Conservation (phyloP, 2,888 invertebrate genomes). For the Lasioglossum oenotherae region DNA sequence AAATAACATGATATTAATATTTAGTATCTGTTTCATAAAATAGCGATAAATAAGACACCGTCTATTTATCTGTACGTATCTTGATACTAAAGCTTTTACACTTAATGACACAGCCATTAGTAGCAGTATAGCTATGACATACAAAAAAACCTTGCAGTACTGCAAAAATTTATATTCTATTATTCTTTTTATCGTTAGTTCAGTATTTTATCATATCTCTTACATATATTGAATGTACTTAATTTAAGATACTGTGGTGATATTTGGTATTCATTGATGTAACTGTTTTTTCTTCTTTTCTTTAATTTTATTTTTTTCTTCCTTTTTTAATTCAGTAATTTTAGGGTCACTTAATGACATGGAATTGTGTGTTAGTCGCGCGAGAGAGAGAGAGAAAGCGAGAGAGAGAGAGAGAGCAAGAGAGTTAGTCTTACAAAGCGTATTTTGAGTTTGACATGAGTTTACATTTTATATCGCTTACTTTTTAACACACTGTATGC, state of each 20-base stretch:
- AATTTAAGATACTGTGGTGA: conserved; percentile 81
- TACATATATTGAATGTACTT: conserved; percentile 80
- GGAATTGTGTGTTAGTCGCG: conserved; percentile 70
- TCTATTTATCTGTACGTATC: conserved; percentile 81
- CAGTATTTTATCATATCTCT: conserved; percentile 82
- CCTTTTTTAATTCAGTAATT: conserved; percentile 56
- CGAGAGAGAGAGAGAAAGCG: not conserved
- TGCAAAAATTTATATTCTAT: conserved; percentile 66
- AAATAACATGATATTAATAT: conserved; percentile 73
- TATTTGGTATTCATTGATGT: conserved; percentile 75
- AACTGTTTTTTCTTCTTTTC: conserved; percentile 58
- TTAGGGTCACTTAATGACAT: conserved; percentile 68
- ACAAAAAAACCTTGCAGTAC: conserved; percentile 53
- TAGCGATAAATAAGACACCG: conserved; percentile 79
- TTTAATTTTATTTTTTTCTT: conserved; percentile 51
- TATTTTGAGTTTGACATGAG: conserved; percentile 56
- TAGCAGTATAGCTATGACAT: conserved; percentile 70
- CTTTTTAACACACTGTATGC: conserved; percentile 81
- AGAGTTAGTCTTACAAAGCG: conserved; percentile 46
- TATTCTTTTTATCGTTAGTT: conserved; percentile 77
- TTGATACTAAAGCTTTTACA: conserved; percentile 83
- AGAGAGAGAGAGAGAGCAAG: not conserved
- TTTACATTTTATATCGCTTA: conserved; percentile 82
- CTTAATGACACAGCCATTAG: conserved; percentile 78
- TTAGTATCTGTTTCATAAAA: conserved; percentile 74